These are phyloP conservation scores for Pollenia griseotomentosa DNA, from an alignment of 2,888 invertebrate genomes.

Conservation along the genomic window DNA sequence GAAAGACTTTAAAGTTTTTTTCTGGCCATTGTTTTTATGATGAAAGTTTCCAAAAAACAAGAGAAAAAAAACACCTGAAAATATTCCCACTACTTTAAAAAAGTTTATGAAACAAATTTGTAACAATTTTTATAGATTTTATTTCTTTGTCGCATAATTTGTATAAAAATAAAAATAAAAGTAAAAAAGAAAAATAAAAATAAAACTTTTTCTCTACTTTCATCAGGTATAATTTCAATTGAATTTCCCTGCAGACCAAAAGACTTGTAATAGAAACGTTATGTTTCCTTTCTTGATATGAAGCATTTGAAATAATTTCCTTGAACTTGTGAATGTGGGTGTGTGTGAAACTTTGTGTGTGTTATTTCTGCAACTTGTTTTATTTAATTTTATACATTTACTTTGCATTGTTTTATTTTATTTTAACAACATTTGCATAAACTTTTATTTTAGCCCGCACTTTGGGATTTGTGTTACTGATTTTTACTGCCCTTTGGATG, in stretches of 20 bases:
- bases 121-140: slow-evolving; percentile 51
- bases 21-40: slow-evolving; percentile 48
- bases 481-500: slow-evolving; percentile 73
- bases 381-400: slow-evolving; percentile 70
- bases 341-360: slow-evolving; percentile 6
- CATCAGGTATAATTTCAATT: slow-evolving; percentile 76
- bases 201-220: slow-evolving; percentile 62
- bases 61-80: slow-evolving; percentile 70
- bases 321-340: neutral
- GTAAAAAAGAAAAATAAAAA: slow-evolving; percentile 34
- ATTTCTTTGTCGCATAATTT: slow-evolving; percentile 73
- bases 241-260: slow-evolving; percentile 73
- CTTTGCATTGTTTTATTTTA: slow-evolving; percentile 72
- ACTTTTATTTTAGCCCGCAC: slow-evolving; percentile 76
- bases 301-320: slow-evolving; percentile 67
- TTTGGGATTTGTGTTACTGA: slow-evolving; percentile 75
- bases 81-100: slow-evolving; percentile 71
- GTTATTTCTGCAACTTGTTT: slow-evolving; percentile 50
- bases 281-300: slow-evolving; percentile 47
- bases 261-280: slow-evolving; percentile 47
- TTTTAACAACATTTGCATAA: slow-evolving; percentile 75
- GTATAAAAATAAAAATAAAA: slow-evolving; percentile 20
- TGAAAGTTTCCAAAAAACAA: neutral
- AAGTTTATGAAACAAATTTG: slow-evolving; percentile 51
- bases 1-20: slow-evolving; percentile 65